These are phyloP conservation scores for Thymelicus acteon DNA, from an alignment of 2,888 invertebrate genomes.

Conservation along the genomic window DNA sequence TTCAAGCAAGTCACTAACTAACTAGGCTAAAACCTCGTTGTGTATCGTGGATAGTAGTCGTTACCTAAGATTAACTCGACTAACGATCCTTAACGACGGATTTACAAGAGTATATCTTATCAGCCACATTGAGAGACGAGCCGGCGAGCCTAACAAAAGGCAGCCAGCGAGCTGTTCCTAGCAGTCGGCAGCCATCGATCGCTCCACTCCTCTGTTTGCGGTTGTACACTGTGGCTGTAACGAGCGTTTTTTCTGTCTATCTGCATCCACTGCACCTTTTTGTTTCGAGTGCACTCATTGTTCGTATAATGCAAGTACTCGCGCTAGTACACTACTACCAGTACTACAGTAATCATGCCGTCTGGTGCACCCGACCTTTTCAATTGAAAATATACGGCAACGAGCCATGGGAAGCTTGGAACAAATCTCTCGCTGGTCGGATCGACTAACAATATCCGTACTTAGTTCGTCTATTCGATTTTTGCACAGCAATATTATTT, in stretches of 20 bases:
- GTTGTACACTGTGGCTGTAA: not conserved
- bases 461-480: too few species aligned
- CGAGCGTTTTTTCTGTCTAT: slow-evolving; percentile 13
- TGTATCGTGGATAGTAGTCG: too few species aligned
- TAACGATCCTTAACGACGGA: too few species aligned
- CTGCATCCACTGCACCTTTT: slow-evolving; percentile 13
- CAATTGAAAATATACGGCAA: not conserved
- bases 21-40: too few species aligned
- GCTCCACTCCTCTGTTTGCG: not conserved
- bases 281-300: slow-evolving; percentile 15
- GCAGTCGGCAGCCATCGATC: slow-evolving; percentile 4
- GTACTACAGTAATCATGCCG: not conserved
- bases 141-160: not conserved
- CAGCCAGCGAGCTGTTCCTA: not conserved
- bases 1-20: too few species aligned
- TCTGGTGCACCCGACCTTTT: not conserved
- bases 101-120: too few species aligned
- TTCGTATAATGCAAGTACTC: slow-evolving; percentile 5
- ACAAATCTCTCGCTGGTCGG: too few species aligned
- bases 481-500: too few species aligned
- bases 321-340: not conserved
- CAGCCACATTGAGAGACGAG: not conserved
- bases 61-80: too few species aligned
- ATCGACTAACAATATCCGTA: too few species aligned
- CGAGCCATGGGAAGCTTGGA: not conserved